Conservation (phyloP, 2,797 vertebrate species). For the Scomberomorus guttatus region DNA sequence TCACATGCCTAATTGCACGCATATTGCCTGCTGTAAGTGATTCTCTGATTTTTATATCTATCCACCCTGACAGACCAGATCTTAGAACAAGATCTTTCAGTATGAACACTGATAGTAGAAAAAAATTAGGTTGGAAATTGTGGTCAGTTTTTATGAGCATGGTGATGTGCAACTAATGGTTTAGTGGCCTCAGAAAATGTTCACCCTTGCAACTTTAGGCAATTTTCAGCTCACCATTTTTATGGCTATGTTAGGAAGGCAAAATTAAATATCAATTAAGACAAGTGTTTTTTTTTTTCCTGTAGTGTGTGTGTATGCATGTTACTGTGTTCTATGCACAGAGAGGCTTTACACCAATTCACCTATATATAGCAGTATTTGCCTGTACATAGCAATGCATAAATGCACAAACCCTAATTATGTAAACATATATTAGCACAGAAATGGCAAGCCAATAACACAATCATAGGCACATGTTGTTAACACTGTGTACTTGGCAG, state of each 20-base stretch:
- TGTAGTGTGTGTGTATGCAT: background rate
- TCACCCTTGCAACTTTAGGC: background rate
- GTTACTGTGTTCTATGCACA: constrained; percentile 26
- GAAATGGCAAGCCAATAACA: constrained; percentile 41
- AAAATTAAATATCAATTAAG: constrained; percentile 43
- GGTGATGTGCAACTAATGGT: constrained; percentile 11
- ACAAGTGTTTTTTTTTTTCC: constrained; percentile 23
- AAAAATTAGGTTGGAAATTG: constrained; percentile 30
- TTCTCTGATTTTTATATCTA: background rate
- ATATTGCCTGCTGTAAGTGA: background rate
- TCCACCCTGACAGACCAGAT: background rate
- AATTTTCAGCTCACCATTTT: constrained; percentile 24
- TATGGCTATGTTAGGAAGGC: constrained; percentile 16
- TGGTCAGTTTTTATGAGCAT: constrained; percentile 31
- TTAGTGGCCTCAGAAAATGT: background rate
- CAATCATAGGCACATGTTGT: constrained; percentile 49
- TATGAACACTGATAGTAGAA: background rate
- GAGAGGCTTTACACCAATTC: constrained; percentile 29
- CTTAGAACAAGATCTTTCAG: background rate
- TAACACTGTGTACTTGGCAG: constrained; percentile 43
- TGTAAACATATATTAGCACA: constrained; percentile 28
- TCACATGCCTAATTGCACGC: background rate
- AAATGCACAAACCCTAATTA: constrained; percentile 34
- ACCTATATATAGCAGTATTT: constrained; percentile 12
- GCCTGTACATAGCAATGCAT: constrained; percentile 26